phyloP scores from a whole-genome alignment of 2,888 invertebrate species.

The Drosophila atripex region DNA sequence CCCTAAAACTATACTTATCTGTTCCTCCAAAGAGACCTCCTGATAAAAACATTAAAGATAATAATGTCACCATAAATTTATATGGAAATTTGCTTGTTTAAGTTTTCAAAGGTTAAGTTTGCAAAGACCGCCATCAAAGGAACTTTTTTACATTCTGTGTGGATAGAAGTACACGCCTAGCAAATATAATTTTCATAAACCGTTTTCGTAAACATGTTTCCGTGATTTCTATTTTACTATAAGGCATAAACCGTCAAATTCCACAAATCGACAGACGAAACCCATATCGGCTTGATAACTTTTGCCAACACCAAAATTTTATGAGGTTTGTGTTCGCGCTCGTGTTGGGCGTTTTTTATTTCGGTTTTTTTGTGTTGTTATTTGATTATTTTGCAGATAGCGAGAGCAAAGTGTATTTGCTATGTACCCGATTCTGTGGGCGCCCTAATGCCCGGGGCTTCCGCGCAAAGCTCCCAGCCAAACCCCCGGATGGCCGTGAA shows the following conservation, averaged over 20 bases:
- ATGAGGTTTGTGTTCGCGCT: conserved; percentile 52
- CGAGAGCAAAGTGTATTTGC: conserved; percentile 49
- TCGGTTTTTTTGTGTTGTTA: conserved; percentile 23
- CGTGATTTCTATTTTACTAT: background rate
- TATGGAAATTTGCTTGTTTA: background rate
- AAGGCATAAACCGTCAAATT: conserved; percentile 13
- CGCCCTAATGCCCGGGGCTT: conserved; percentile 59
- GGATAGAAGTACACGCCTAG: background rate
- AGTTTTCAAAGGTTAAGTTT: too few species aligned
- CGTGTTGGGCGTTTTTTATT: conserved; percentile 34
- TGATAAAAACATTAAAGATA: conserved; percentile 1
- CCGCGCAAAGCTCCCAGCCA: conserved; percentile 42
- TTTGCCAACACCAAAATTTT: conserved; percentile 61
- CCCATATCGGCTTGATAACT: conserved; percentile 46
- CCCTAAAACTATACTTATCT: conserved; percentile 1
- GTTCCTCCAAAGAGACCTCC: background rate
- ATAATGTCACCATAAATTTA: background rate
- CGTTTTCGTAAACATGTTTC: conserved; percentile 1
- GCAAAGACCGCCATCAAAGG: background rate
- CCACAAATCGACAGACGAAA: conserved; percentile 13
- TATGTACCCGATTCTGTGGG: conserved; percentile 52
- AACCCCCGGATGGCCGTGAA: conserved; percentile 65
- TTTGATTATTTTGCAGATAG: conserved; percentile 63
- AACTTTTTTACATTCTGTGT: background rate
- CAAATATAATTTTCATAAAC: conserved; percentile 2